Base-by-base conservation (phyloP, 2,797 vertebrate species). In the Tokudaia muenninki region DNA sequence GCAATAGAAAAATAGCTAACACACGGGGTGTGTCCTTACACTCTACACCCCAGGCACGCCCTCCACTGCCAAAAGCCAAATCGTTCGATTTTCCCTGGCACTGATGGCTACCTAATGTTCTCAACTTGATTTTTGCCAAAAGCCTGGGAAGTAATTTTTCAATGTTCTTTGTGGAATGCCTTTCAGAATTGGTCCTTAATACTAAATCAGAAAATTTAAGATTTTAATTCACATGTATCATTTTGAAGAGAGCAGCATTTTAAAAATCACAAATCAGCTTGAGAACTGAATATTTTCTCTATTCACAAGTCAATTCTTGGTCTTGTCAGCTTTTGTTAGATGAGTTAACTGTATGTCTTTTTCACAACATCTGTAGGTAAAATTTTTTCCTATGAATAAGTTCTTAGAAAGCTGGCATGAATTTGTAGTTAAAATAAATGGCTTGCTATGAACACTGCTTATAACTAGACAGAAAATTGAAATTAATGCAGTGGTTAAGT, bases 381-480 rank as follows among this genome's bases (percentile, higher is more conserved):
- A 29, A 21, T 22, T 65, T 63, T 87, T 87, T 96, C 0, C 29
- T 14, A 72, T 24, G 63, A 90, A 90, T 5, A 4, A 7, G 0
- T 55, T 87, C 6, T 9, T 12, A 57, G 4, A 90, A 19, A 79
- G 29, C 0, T 59, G 59, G 4, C 22, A 75, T 50, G 55, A 19
- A 59, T 95, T 74, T 82, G 14, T 65, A 87, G 22, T 6, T 82
- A 17, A 44, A 92, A 29, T 47, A 80, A 90, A 50, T 63, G 9
- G 1, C 31, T 78, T 90, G 50, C 65, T 80, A 22, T 41, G 90
- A 77, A 63, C 4, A 70, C 5, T 92, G 6, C 9, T 29, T 6
- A 47, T 80, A 37, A 90, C 11, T 95, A 50, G 82, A 29, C 17
- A 95, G n/a, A 67, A 70, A 92, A 94, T 67, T 63, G 12, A 92